Evolutionary conservation across 2,797 vertebrate genomes (phyloP), one percentile per base, ranked within the genome.

Genomic region (Typhlichthys subterraneus): DNA sequence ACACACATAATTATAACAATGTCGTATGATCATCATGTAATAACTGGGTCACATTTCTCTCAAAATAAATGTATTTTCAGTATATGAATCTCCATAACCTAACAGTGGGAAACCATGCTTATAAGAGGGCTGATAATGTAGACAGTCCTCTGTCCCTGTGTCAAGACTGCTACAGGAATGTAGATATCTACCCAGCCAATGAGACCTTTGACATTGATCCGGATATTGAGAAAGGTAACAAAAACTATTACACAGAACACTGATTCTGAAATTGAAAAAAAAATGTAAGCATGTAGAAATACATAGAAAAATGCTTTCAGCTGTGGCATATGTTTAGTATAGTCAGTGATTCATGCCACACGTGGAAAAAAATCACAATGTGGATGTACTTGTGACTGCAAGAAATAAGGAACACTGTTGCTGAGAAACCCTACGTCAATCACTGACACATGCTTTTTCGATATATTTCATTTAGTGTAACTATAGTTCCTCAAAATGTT

Each of bases 161-260:
- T 82, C 94, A 95, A 65, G 87, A 93, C 57, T 94, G 94, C 77
- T 98, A 97, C 87, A 95, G 91, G 77, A 87, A 85, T 85, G 89
- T 91, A 70, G 94, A 72, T 72, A 91, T 96, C 59, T 93, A 84
- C 56, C 96, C 96, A 56, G 94, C 88, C 72, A 96, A 95, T 0
- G 94, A 95, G 12, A 96, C 94, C 51, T 98, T 98, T 83, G 87
- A 95, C 83, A 95, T 99, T 23, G 94, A 97, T 69, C 95, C 96
- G 15, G 87, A 91, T 68, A 87, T 95, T 60, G 92, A 95, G 70
- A 94, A 89, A 82, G 96, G 97, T 98, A 86, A 29, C 12, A 46
- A 33, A 60, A 66, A 1, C 33, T 11, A 12, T 11, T 15, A 46
- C 9, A 9, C 38, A 42, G 38, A 42, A 7, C 38, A 7, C 38